Base-by-base conservation (phyloP, 2,888 invertebrate genomes). In the Silvanus unidentatus region DNA sequence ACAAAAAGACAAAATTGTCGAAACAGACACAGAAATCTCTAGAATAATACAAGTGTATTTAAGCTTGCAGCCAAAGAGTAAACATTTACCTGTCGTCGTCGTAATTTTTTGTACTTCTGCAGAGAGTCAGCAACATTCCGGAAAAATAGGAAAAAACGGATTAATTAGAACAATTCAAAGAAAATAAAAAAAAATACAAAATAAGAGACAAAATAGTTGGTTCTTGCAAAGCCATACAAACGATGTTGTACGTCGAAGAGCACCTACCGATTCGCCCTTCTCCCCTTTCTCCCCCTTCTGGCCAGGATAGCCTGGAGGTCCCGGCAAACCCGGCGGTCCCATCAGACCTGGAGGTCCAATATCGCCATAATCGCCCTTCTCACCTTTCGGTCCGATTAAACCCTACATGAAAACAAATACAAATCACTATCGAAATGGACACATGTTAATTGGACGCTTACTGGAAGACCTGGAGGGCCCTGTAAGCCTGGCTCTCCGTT, bases 341-440 rank as follows among this genome's bases (percentile, higher is more conserved):
- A 95, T 89, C 63, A 93, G 79, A 48, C 96, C 95, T 9, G 95
- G 91, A 6, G 91, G 90, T 37, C 94, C 94, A 70, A 93, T 91
- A 67, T 92, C 91, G 8, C 94, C 93, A 67, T 86, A 87, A 65
- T 88, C 88, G 43, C 92, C 92, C 64, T 88, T 88, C 55, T 86
- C 87, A 39, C 95, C 95, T 64, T 90, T 90, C 3, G 87, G 86
- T 13, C 94, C 94, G 58, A 82, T 77, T 63, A 83, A 81, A 39
- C 93, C 93, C 79, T 87, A 40, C 10, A 45, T 22, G 22, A 22
- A n/a, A 22, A 22, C 16, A 42, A 49, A 29, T 32, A 44, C 13
- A 40, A 10, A 10, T 28, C 29, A 22, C 15, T 38, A 28, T 36
- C 22, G 8, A 22, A 22, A 22, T 22, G 8, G n/a, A n/a, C n/a